These are phyloP conservation scores for Sebastes hopkinsi DNA, from an alignment of 2,797 vertebrate species.

Conservation along the genomic window DNA sequence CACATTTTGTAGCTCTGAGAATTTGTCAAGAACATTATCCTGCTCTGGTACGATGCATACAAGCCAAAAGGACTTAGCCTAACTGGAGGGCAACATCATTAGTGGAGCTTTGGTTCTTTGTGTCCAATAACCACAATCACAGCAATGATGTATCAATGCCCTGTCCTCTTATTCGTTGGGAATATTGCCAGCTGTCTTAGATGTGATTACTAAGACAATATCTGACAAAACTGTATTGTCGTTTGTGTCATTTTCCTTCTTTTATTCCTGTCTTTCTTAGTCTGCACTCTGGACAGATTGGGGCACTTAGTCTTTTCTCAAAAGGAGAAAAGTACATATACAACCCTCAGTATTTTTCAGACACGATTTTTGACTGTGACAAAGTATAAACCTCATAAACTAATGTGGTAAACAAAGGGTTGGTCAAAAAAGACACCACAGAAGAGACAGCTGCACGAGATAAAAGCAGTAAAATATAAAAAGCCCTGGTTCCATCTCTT, in stretches of 20 bases:
- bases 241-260: not conserved
- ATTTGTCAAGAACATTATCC: slow-evolving; percentile 31
- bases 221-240: not conserved
- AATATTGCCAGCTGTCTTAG: not conserved
- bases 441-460: not conserved
- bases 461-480: not conserved
- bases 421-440: not conserved
- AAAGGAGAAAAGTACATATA: slow-evolving; percentile 13
- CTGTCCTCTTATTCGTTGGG: not conserved
- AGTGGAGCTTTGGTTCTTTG: slow-evolving; percentile 1
- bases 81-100: not conserved
- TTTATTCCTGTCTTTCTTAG: not conserved
- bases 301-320: not conserved
- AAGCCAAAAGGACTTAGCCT: not conserved
- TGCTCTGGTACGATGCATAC: not conserved
- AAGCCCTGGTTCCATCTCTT: not conserved
- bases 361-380: not conserved
- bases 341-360: not conserved
- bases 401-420: not conserved
- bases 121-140: not conserved
- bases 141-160: not conserved
- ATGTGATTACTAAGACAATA: not conserved
- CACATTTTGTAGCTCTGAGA: not conserved
- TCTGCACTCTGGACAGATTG: not conserved
- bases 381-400: not conserved